phyloP scores from a whole-genome alignment of 2,888 invertebrate genomes.

The Pachliopta kotzebuea region DNA sequence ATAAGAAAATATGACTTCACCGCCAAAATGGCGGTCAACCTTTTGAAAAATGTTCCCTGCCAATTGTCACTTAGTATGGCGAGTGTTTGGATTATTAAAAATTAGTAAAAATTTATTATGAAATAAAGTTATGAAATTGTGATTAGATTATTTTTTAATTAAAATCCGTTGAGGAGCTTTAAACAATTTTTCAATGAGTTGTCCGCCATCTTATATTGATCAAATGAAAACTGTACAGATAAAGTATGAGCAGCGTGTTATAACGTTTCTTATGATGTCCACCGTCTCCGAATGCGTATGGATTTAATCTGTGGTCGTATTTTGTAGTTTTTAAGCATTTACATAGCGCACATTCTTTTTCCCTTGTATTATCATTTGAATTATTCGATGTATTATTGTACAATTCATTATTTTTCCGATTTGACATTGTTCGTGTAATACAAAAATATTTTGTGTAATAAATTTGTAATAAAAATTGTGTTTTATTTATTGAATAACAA shows the following conservation, averaged over 20 bases:
- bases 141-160: no score
- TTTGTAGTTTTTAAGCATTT: constrained; percentile 1
- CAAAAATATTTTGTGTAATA: constrained; percentile 15
- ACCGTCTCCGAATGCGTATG: not conserved
- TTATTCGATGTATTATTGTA: not conserved
- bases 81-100: no score
- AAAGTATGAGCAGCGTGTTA: not conserved
- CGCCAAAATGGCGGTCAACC: no score
- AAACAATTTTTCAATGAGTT: not conserved
- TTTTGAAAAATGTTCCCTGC: no score
- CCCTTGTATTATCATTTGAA: not conserved
- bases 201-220: not conserved
- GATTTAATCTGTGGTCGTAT: not conserved
- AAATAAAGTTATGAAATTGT: not conserved
- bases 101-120: no score
- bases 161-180: not conserved
- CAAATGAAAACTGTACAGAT: not conserved
- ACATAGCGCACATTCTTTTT: constrained; percentile 3
- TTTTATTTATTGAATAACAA: constrained; percentile 3
- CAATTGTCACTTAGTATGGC: no score
- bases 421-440: constrained; percentile 12
- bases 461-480: not conserved
- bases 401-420: not conserved
- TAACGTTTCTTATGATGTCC: constrained; percentile 6
- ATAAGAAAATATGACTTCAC: not conserved